A percentile compares a stretch with the other conserved stretches of the same genome.
Evolutionary conservation across 2,113 vertebrate genomes (phyloP).

Genomic region (Pungitius pungitius): DNA sequence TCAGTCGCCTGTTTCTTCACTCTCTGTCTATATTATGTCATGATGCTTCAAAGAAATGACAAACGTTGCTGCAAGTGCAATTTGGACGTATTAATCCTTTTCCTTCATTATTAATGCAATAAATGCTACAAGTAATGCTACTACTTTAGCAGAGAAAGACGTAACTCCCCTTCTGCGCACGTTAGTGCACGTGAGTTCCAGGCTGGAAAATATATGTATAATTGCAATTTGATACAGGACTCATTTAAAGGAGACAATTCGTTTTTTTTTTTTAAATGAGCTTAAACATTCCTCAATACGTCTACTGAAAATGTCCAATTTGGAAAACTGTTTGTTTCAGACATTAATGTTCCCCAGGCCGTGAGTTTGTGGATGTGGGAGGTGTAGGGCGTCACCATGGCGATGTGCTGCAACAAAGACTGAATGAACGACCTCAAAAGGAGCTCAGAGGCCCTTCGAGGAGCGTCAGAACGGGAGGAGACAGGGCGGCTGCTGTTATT

Average conservation of each 20-base stretch:
- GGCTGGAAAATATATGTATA: not conserved
- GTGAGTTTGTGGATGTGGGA: constrained; percentile 6
- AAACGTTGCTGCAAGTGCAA: not conserved
- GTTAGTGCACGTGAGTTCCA: no score
- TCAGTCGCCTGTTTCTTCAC: not conserved
- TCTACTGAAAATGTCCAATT: not conserved
- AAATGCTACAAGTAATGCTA: no score
- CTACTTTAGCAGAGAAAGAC: no score
- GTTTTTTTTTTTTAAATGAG: not conserved
- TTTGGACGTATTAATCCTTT: not conserved
- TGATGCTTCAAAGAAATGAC: not conserved
- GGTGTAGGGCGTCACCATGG: constrained; percentile 51
- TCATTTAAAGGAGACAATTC: not conserved
- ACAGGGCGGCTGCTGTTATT: not conserved
- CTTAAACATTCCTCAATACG: not conserved
- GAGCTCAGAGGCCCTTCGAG: constrained; percentile 44
- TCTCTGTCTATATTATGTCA: not conserved
- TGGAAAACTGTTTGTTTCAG: constrained; percentile 4
- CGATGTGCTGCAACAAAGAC: constrained; percentile 50
- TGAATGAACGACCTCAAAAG: constrained; percentile 47
- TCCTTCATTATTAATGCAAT: not conserved
- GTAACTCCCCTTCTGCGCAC: no score
- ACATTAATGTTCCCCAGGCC: not conserved
- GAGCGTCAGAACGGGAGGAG: constrained; percentile 1
- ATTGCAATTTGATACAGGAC: not conserved